Conservation (phyloP, 1,140 invertebrate species). For the Drosophila guanche region DNA sequence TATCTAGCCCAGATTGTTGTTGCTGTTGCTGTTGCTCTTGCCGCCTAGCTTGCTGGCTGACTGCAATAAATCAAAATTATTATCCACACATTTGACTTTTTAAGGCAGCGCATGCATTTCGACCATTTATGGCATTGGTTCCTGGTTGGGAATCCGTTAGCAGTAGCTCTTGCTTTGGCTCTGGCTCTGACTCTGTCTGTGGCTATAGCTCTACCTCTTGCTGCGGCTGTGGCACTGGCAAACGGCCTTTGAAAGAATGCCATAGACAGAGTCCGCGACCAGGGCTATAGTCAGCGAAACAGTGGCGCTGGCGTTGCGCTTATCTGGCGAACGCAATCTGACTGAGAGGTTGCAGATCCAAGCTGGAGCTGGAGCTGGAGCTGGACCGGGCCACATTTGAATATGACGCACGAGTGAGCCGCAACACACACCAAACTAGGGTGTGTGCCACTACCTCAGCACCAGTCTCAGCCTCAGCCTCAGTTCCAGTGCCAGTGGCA, state of each 20-base stretch:
- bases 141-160: slow-evolving; percentile 67
- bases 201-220: too few relatives aligned
- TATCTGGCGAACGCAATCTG: slow-evolving; percentile 74
- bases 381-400: slow-evolving; percentile 62
- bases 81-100: slow-evolving; percentile 77
- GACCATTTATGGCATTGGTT: slow-evolving; percentile 71
- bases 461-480: too few relatives aligned
- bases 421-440: slow-evolving; percentile 59
- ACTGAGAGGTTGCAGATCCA: slow-evolving; percentile 42
- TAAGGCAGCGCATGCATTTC: slow-evolving; percentile 69
- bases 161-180: slow-evolving; percentile 12
- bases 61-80: slow-evolving; percentile 79
- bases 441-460: slow-evolving; percentile 55
- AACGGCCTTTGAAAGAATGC: slow-evolving; percentile 79
- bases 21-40: slow-evolving; percentile 17
- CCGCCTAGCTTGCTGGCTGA: slow-evolving; percentile 10
- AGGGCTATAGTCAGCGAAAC: slow-evolving; percentile 49
- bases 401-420: slow-evolving; percentile 76
- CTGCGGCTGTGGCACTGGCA: slow-evolving; percentile 8
- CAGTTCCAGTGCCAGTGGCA: slow-evolving; percentile 32
- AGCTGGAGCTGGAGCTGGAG: slow-evolving; percentile 17
- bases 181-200: slow-evolving; percentile 5
- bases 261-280: slow-evolving; percentile 31
- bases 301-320: slow-evolving; percentile 71
- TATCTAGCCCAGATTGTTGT: slow-evolving; percentile 69